Percentiles rank a stretch among this genome's conserved stretches.
Conservation (phyloP, 2,888 invertebrate species). For the Meandrusa payeni region DNA sequence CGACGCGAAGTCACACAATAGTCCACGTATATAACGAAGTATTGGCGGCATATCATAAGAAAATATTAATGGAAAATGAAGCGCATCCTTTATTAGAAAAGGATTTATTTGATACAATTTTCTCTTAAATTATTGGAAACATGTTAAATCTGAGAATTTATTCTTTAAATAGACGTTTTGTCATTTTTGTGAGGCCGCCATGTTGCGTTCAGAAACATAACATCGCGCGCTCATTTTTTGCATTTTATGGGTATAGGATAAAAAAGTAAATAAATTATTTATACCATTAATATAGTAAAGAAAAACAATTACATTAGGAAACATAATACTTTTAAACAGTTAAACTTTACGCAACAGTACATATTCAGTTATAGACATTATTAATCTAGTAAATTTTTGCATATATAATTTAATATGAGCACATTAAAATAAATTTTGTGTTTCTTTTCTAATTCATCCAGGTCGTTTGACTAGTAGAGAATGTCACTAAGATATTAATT, state of each 20-base stretch:
- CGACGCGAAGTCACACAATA: slow-evolving; percentile 37
- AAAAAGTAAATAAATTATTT: too few species aligned
- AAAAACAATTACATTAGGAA: too few species aligned
- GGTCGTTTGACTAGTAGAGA: too few species aligned
- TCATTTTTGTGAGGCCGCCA: slow-evolving; percentile 34
- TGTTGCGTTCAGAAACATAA: slow-evolving; percentile 33
- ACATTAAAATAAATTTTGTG: too few species aligned
- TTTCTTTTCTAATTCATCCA: too few species aligned
- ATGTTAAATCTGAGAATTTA: slow-evolving; percentile 28
- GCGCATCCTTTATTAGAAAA: slow-evolving; percentile 43
- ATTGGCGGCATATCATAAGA: slow-evolving; percentile 36
- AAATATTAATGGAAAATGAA: slow-evolving; percentile 30
- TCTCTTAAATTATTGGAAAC: slow-evolving; percentile 28
- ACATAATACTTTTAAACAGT: too few species aligned
- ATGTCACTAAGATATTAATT: too few species aligned
- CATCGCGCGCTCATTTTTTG: slow-evolving; percentile 3
- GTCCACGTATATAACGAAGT: slow-evolving; percentile 47
- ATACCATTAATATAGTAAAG: too few species aligned
- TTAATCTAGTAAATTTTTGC: neutral
- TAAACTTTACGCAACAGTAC: too few species aligned
- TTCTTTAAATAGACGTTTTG: slow-evolving; percentile 25
- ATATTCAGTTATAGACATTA: too few species aligned
- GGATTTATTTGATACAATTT: slow-evolving; percentile 45
- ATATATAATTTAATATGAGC: too few species aligned
- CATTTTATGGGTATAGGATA: too few species aligned